Base-by-base conservation (phyloP, 2,888 invertebrate genomes). In the Pandemis cinnamomeana region DNA sequence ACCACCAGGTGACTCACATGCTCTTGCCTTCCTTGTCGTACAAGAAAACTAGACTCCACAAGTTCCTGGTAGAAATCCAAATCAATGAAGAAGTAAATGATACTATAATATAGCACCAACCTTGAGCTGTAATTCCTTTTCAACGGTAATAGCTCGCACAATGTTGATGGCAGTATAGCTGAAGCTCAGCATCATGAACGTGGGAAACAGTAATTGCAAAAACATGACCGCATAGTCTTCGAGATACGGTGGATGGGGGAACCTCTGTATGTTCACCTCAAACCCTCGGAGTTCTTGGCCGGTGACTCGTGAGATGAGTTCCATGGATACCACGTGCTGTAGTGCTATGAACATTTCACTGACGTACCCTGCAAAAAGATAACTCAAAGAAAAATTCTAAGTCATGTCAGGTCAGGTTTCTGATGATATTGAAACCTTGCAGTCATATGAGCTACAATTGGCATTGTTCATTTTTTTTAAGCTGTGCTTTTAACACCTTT, bases 161-260 rank as follows among this genome's bases (percentile, higher is more conserved):
- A 96, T 97, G 82, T 97, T 97, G 15, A 97, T 96, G 68, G 96
- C 96, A 0, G 97, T 96, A 85, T 98, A 97, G 71, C 97, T 96
- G 83, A 97, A 98, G 83, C 97, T 97, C 15, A 98, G 91, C 90
- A 98, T 93, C 36, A 98, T 92, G 66, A 98, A 96, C 78, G 97
- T 91, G 0, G 98, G 96, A 72, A 98, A 95, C 79, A 97, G 94
- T 11, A 93, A 87, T 83, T 96, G 95, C 60, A 98, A 86, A 0
- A 96, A 95, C 53, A 95, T 90, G 0, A 97, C 87, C 36, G 97
- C 95, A 0, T 95, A 86, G 87, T 98, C 98, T 42, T 95, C 89
- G 0, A 96, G 88, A 88, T 95, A 97, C 0, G 94, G 87, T 0
- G 97, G 97, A 86, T 97, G 97, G 0, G 98, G 97, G 87, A 95